Base-by-base conservation (phyloP, 92 coral and sea anemone species). In the Porites divaricata region DNA sequence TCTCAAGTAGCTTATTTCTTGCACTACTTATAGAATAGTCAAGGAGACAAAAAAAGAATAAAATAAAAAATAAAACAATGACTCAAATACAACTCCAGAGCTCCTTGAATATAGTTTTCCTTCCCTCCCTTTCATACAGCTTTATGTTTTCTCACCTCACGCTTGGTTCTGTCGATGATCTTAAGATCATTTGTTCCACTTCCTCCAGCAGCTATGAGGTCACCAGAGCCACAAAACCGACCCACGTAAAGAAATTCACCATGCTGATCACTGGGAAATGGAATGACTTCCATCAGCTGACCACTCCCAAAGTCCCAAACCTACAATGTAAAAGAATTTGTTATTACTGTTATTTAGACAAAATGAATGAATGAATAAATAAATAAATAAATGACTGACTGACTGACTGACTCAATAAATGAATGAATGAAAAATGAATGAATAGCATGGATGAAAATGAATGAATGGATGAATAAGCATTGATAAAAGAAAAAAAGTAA, bases 281-380 rank as follows among this genome's bases (percentile, higher is more conserved):
- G 99, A 41, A 96, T 79, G 49, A 78, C 69, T 74, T 96, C 98
- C 57, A 96, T 66, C 83, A 95, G 70, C 8, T 72, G 54, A 16
- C 99, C 97, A 86, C 99, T 96, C 16, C 95, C 93, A 56, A 78
- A 96, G 75, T 96, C 99, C 99, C 99, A 96, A 12, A 96, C 79
- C 99, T 96, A 67, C 17, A 77, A 82, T 5, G 57, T 21, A 70
- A 12, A 69, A 7, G 28, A 45, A 45, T 12, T 9, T 23, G 16
- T 15, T 25, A 12, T 8, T 17, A 22, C 11, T 23, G 41, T 0
- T 50, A 28, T 35, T 28, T 35, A 70, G 22, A 9, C 74, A 69
- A 25, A 51, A 49, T 1, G 73, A 24, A 35, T 15, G 14, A 1
- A 68, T 68, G 73, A 68, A 14, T 14, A n/a, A 59, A 59, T 59